phyloP scores from a whole-genome alignment of 2,888 invertebrate genomes.

The Incurvaria masculella region DNA sequence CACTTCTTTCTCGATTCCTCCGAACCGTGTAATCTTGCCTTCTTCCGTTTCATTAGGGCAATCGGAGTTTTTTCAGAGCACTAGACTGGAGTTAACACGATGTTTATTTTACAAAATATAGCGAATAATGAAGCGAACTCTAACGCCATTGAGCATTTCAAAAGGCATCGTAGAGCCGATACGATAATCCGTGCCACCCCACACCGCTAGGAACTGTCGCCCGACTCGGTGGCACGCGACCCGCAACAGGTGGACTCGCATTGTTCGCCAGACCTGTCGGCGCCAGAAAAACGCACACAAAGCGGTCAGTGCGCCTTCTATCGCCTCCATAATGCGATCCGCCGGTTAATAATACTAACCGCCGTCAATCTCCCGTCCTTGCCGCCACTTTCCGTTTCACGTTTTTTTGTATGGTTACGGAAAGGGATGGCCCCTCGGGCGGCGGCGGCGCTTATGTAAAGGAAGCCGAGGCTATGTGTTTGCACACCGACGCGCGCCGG shows the following conservation, averaged over 20 bases:
- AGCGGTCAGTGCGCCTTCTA: conserved; percentile 50
- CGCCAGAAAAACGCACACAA: conserved; percentile 39
- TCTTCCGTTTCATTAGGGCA: too few species aligned
- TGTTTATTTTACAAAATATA: too few species aligned
- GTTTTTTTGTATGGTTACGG: conserved; percentile 50
- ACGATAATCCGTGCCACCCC: too few species aligned
- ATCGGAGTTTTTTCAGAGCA: too few species aligned
- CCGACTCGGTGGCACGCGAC: background rate
- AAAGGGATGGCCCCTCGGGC: conserved; percentile 44
- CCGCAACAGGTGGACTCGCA: background rate
- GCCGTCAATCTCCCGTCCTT: conserved; percentile 48
- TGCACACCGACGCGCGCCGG: conserved; percentile 30
- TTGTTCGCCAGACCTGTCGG: background rate
- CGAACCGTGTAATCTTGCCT: too few species aligned
- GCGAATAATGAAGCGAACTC: too few species aligned
- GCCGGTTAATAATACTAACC: conserved; percentile 52
- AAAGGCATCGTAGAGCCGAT: too few species aligned
- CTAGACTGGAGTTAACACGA: too few species aligned
- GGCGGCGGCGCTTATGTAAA: conserved; percentile 51
- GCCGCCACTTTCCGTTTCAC: conserved; percentile 42
- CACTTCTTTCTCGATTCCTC: too few species aligned
- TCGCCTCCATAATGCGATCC: conserved; percentile 44
- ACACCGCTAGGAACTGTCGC: too few species aligned
- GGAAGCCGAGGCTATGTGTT: conserved; percentile 53
- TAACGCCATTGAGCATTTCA: too few species aligned